Evolutionary conservation across 2,888 invertebrate species (phyloP).

Genomic region (Hirtodrosophila confusa): DNA sequence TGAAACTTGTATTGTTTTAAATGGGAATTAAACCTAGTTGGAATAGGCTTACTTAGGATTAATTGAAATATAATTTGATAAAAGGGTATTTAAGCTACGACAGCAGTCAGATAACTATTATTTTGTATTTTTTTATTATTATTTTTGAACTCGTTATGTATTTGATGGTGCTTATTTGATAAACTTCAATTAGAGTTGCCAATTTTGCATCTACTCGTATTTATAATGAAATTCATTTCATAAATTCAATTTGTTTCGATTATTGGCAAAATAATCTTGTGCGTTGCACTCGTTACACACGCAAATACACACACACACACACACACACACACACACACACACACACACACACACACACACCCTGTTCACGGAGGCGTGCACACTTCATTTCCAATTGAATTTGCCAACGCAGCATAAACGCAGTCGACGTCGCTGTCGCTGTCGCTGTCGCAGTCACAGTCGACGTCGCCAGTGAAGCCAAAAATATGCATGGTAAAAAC

Average conservation of each 20-base stretch:
- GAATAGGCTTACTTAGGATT: too few species aligned
- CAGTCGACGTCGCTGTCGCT: slow-evolving; percentile 20
- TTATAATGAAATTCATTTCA: slow-evolving; percentile 73
- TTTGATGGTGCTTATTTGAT: slow-evolving; percentile 54
- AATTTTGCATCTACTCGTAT: slow-evolving; percentile 50
- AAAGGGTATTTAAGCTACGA: not conserved
- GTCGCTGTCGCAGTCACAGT: slow-evolving; percentile 2
- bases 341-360: slow-evolving; percentile 14
- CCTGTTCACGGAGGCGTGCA: slow-evolving; percentile 41
- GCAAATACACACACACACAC: slow-evolving; percentile 9
- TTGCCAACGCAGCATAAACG: slow-evolving; percentile 73
- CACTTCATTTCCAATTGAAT: slow-evolving; percentile 80
- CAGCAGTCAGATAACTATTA: not conserved
- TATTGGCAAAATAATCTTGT: slow-evolving; percentile 78
- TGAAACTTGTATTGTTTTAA: too few species aligned
- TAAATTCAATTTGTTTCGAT: slow-evolving; percentile 78
- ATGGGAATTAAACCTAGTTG: too few species aligned
- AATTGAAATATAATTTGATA: too few species aligned
- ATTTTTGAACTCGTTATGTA: slow-evolving; percentile 27
- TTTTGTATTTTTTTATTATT: slow-evolving; percentile 7
- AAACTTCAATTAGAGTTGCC: slow-evolving; percentile 68
- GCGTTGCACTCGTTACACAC: slow-evolving; percentile 34
- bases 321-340: slow-evolving; percentile 19
- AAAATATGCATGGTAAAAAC: slow-evolving; percentile 56
- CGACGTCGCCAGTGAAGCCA: slow-evolving; percentile 39